A percentile compares a stretch with the other conserved stretches of the same genome.
phyloP scores from a whole-genome alignment of 2,113 vertebrate species.

The Ictidomys tridecemlineatus region DNA sequence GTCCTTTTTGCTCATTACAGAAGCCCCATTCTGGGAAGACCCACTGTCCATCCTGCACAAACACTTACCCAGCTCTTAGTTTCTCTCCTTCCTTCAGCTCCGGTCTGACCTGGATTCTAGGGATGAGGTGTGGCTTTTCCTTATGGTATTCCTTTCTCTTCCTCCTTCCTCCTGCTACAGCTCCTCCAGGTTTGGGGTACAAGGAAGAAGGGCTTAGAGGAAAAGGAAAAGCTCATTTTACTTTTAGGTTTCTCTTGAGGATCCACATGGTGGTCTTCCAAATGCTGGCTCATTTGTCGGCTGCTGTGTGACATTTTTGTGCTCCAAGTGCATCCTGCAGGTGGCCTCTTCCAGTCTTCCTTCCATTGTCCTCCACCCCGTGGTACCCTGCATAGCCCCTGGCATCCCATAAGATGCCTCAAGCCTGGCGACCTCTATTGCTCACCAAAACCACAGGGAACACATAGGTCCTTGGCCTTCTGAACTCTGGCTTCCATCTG shows the following conservation, averaged over 20 bases:
- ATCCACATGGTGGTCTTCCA: not conserved
- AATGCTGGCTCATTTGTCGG: not conserved
- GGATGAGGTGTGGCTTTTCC: not conserved
- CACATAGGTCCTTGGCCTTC: not conserved
- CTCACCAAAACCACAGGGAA: not conserved
- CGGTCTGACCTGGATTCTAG: not conserved
- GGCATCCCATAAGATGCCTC: not conserved
- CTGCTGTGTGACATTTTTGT: too few relatives aligned
- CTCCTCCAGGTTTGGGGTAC: not conserved
- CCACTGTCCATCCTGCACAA: not conserved
- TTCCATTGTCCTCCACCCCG: not conserved
- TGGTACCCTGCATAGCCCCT: too few relatives aligned
- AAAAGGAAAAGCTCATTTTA: not conserved
- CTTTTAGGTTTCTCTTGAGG: not conserved
- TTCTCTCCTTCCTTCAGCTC: not conserved
- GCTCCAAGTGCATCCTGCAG: accelerated
- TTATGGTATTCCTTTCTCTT: not conserved
- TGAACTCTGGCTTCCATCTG: not conserved
- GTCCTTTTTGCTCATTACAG: not conserved
- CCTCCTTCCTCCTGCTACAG: not conserved
- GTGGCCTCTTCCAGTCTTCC: not conserved
- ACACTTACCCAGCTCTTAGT: not conserved
- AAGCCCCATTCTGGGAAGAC: not conserved
- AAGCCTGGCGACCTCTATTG: not conserved
- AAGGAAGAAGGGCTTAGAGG: not conserved